These are phyloP conservation scores for Lacerta agilis DNA, from an alignment of 2,797 vertebrate genomes.

Conservation along the genomic window DNA sequence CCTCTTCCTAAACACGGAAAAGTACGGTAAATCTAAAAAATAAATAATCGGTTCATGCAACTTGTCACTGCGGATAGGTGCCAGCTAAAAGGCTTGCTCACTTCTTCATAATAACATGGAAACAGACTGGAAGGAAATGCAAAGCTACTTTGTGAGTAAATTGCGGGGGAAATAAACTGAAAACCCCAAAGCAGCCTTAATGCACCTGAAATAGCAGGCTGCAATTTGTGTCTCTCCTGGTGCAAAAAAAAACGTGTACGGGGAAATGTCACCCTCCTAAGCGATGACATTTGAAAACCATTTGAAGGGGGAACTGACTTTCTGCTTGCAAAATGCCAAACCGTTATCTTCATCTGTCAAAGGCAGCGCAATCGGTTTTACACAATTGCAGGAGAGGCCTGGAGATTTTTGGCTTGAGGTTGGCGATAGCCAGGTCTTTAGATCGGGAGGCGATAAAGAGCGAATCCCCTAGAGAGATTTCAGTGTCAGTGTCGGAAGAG, in stretches of 20 bases:
- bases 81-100: too few species aligned
- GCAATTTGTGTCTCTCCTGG: background rate
- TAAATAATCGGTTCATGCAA: too few species aligned
- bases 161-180: too few species aligned
- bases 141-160: too few species aligned
- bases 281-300: fast-evolving
- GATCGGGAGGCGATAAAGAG: background rate
- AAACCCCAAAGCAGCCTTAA: background rate
- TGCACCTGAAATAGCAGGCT: background rate
- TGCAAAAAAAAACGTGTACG: background rate
- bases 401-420: background rate
- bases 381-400: background rate
- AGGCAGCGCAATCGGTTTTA: background rate
- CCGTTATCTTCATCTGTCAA: background rate
- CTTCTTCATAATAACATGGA: too few species aligned
- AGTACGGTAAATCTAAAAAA: too few species aligned
- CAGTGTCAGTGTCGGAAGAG: background rate
- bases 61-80: too few species aligned
- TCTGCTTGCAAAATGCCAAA: fast-evolving
- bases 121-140: too few species aligned
- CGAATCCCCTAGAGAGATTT: fast-evolving
- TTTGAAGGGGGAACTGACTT: background rate
- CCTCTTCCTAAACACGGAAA: too few species aligned
- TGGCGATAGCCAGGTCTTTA: background rate
- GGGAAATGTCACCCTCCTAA: fast-evolving